A percentile compares a stretch with the other conserved stretches of the same genome.
phyloP scores from a whole-genome alignment of 2,113 vertebrate genomes.

The Calidris pygmaea region DNA sequence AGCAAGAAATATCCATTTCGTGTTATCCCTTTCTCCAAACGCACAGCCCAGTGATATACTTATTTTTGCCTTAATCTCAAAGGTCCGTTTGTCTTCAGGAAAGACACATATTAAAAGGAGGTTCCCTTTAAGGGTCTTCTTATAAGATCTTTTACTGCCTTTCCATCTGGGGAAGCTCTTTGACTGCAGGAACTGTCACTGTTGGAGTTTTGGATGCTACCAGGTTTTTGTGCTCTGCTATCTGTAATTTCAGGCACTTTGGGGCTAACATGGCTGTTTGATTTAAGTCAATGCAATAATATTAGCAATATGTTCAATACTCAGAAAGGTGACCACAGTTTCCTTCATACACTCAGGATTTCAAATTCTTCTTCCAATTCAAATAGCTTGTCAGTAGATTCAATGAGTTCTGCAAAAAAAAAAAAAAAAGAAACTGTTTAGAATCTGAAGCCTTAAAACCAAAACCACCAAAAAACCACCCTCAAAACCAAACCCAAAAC shows the following conservation, averaged over 20 bases:
- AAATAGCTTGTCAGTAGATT: constrained; percentile 86
- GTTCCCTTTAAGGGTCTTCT: background rate
- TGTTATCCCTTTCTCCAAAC: constrained; percentile 23
- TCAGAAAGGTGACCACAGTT: constrained; percentile 13
- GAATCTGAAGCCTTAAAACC: background rate
- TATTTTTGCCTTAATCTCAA: background rate
- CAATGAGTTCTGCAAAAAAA: constrained; percentile 82
- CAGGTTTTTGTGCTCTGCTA: constrained; percentile 67
- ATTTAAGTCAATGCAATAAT: constrained; percentile 59
- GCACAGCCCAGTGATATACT: background rate
- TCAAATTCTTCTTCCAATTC: constrained; percentile 90
- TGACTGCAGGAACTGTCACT: background rate
- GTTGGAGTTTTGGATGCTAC: constrained; percentile 56
- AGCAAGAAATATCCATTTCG: constrained; percentile 40
- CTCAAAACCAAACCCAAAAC: background rate
- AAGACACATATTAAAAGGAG: background rate
- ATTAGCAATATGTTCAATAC: constrained; percentile 47
- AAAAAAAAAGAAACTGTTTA: background rate
- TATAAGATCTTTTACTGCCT: background rate
- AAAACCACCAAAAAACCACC: background rate
- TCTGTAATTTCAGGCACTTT: constrained; percentile 78
- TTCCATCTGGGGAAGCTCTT: constrained; percentile 37
- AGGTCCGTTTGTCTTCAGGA: constrained; percentile 16
- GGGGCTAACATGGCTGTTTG: constrained; percentile 76
- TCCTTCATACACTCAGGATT: constrained; percentile 83